These are phyloP conservation scores for Brachyhypopomus gauderio DNA, from an alignment of 2,113 vertebrate genomes.

Conservation along the genomic window DNA sequence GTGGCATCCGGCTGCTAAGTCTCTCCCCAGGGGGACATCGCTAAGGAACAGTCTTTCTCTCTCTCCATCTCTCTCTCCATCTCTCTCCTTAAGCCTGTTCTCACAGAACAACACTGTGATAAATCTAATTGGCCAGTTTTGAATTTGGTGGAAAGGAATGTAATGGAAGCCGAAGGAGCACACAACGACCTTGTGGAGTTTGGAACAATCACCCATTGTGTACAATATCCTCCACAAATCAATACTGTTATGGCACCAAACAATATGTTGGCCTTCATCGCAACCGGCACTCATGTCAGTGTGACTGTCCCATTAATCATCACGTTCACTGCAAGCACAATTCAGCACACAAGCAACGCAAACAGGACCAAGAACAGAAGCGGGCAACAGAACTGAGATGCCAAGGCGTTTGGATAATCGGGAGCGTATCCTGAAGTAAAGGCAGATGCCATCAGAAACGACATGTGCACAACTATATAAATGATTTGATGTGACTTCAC, in stretches of 20 bases:
- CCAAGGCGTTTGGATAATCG: background rate
- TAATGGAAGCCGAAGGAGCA: conserved; percentile 47
- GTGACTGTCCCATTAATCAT: background rate
- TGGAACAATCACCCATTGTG: conserved; percentile 43
- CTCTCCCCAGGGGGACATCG: conserved; percentile 2
- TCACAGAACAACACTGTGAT: conserved; percentile 14
- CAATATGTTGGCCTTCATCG: conserved; percentile 34
- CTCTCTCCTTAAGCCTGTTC: background rate
- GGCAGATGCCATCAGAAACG: background rate
- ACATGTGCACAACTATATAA: conserved; percentile 8
- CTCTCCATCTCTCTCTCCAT: background rate
- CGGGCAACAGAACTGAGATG: no score
- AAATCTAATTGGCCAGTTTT: conserved; percentile 39
- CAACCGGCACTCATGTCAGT: background rate
- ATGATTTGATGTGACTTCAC: conserved; percentile 3
- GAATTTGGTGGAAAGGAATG: conserved; percentile 38
- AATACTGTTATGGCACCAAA: conserved; percentile 24
- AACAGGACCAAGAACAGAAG: background rate
- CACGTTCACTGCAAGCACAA: background rate
- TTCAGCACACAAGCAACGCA: background rate
- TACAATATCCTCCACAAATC: conserved; percentile 53
- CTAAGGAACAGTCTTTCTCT: conserved; percentile 9
- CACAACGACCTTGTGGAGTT: conserved; percentile 12
- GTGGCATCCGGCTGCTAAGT: background rate
- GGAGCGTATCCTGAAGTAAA: no score